Evolutionary conservation across 2,888 invertebrate species (phyloP).

Genomic region (Amblyjoppa fuscipennis): DNA sequence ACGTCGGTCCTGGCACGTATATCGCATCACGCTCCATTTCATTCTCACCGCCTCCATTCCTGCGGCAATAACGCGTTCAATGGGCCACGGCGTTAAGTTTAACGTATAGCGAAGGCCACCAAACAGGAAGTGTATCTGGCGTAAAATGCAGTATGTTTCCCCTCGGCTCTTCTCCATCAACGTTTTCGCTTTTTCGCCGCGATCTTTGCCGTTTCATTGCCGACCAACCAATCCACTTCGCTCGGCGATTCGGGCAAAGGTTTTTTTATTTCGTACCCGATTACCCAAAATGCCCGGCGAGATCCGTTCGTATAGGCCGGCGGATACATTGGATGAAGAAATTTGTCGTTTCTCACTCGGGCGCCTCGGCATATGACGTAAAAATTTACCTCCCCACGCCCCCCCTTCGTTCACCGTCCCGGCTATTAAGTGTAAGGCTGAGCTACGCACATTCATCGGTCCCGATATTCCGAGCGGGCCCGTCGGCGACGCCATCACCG

Average conservation of each 20-base stretch:
- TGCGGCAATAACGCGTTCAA: slow-evolving; percentile 49
- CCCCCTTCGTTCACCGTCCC: slow-evolving; percentile 48
- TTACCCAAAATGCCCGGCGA: neutral
- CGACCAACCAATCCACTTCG: slow-evolving; percentile 11
- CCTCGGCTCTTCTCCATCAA: neutral
- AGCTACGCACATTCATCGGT: slow-evolving; percentile 1
- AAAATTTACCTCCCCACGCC: slow-evolving; percentile 69
- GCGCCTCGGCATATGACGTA: slow-evolving; percentile 72
- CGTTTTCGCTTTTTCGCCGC: neutral
- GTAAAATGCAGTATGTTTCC: slow-evolving; percentile 30
- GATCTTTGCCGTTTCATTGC: slow-evolving; percentile 5
- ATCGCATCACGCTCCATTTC: slow-evolving; percentile 53
- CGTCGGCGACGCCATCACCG: slow-evolving; percentile 27
- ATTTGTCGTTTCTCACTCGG: slow-evolving; percentile 74
- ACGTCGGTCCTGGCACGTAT: slow-evolving; percentile 15
- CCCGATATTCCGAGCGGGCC: slow-evolving; percentile 35
- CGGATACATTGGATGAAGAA: slow-evolving; percentile 9
- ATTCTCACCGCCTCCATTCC: slow-evolving; percentile 38
- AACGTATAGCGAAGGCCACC: slow-evolving; percentile 25
- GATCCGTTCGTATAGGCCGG: neutral
- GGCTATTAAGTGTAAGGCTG: slow-evolving; percentile 17
- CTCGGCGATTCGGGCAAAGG: too few relatives aligned
- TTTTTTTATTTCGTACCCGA: neutral
- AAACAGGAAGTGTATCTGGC: slow-evolving; percentile 21
- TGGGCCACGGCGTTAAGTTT: slow-evolving; percentile 43